A percentile compares a stretch with the other conserved stretches of the same genome.
Evolutionary conservation across 2,888 invertebrate genomes (phyloP).

Genomic region (Deroplatys truncata): DNA sequence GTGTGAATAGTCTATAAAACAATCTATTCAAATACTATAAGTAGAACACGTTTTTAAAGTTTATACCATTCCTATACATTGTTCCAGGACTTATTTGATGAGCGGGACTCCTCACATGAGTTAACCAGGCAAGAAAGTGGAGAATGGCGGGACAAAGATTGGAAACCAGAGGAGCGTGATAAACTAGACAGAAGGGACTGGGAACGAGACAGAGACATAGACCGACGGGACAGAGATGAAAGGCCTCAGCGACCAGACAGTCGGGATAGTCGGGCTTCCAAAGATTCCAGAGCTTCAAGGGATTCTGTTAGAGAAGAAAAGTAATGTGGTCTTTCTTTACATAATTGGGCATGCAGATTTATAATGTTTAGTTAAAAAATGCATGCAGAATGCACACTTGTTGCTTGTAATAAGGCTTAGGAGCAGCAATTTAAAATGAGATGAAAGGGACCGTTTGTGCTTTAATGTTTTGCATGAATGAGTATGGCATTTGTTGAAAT

Average conservation of each 20-base stretch:
- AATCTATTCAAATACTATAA: no score
- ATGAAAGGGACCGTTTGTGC: no score
- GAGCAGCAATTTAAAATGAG: no score
- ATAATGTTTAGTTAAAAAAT: not conserved
- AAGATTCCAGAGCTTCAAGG: slow-evolving; percentile 50
- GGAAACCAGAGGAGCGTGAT: slow-evolving; percentile 24
- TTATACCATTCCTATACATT: not conserved
- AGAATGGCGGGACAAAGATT: slow-evolving; percentile 26
- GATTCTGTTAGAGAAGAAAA: slow-evolving; percentile 51
- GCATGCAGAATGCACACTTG: not conserved
- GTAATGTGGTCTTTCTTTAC: slow-evolving; percentile 38
- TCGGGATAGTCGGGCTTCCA: slow-evolving; percentile 52
- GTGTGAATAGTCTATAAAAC: no score
- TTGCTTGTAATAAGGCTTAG: not conserved
- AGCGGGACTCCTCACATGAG: slow-evolving; percentile 19
- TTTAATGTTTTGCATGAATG: no score
- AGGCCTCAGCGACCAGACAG: slow-evolving; percentile 57
- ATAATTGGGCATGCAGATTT: not conserved
- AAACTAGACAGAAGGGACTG: slow-evolving; percentile 19
- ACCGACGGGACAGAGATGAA: slow-evolving; percentile 40
- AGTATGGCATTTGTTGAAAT: no score
- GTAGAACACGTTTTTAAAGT: no score
- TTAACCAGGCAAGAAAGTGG: slow-evolving; percentile 2
- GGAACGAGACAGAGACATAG: slow-evolving; percentile 27
- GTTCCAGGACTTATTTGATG: slow-evolving; percentile 19